Evolutionary conservation across 2,888 invertebrate species (phyloP), one percentile per base, ranked within the genome.

Genomic region (Phlogophora meticulosa): DNA sequence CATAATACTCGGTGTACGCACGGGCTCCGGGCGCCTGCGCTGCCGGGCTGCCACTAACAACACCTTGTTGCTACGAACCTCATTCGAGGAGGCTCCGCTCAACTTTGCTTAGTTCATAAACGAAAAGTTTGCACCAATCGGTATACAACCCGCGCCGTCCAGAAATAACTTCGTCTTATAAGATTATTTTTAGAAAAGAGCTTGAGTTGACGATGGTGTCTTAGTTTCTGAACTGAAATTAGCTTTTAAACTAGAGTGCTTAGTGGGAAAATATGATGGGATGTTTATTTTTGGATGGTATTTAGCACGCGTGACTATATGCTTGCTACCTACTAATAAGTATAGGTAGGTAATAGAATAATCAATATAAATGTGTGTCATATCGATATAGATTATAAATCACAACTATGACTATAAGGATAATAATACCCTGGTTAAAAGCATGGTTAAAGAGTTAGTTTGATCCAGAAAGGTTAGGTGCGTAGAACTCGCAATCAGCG

Each of bases 31-130:
- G 59, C 59, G 60, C 60, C 57, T 60, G 56, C 59, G 48, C 46
- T 36, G 55, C 13, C 17, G 65, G 56, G 48, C 43, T 36, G 55
- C 13, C 17, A 64, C 78, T 88, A 88, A 88, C 85, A 84, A 86
- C 85, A 84, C 84, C 84, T 87, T 87, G 88, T 85, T 85, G 84
- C 83, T 71, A 38, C 2, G 60, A 67, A 85, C 83, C 84, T 86
- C 84, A 78, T 57, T 71, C 64, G 32, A 13, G 55, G 57, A 57
- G 75, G 72, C 74, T 68, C 68, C 68, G 76, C 72, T 75, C 75
- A 81, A 76, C 60, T 78, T 77, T 59, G 56, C 64, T 36, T 62
- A 65, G 69, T 70, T 73, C 60, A 71, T 78, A 64, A 79, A 81
- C 55, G 55, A 49, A 70, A 80, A 79, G 69, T 81, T 72, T 73